Evolutionary conservation across 2,113 vertebrate species (phyloP).

Genomic region (Odocoileus hemionus): DNA sequence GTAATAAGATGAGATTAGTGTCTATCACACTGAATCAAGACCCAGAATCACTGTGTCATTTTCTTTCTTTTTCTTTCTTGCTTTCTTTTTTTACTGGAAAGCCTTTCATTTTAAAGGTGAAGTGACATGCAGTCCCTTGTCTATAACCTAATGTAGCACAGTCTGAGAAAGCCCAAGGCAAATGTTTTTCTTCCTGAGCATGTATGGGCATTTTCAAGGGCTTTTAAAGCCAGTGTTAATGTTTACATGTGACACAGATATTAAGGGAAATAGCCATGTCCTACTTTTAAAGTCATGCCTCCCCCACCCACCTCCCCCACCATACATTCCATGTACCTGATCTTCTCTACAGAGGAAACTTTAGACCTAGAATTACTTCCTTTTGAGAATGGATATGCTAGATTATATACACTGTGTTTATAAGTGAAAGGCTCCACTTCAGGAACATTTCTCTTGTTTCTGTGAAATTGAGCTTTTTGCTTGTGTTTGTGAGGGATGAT

Average conservation of each 20-base stretch:
- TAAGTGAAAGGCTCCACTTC: background rate
- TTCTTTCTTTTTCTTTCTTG: background rate
- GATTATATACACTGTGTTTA: background rate
- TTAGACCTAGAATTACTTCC: background rate
- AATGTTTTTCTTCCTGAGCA: background rate
- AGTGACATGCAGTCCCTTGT: background rate
- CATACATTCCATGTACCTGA: background rate
- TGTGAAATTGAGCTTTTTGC: background rate
- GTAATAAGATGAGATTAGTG: background rate
- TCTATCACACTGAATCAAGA: background rate
- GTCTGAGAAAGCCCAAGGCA: background rate
- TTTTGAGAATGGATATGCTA: background rate
- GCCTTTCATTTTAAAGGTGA: constrained; percentile 35
- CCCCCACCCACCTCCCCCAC: background rate
- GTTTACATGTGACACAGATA: background rate
- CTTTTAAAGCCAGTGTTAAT: background rate
- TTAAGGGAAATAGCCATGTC: background rate
- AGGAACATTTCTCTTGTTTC: background rate
- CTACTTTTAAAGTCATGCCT: background rate
- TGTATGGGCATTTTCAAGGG: background rate
- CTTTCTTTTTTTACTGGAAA: constrained; percentile 13
- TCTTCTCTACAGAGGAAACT: background rate
- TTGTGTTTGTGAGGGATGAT: background rate
- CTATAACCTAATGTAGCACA: background rate
- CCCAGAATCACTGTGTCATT: background rate